Percentiles rank a stretch among this genome's conserved stretches.
These are phyloP conservation scores for Brachystomella parvula DNA, from an alignment of 1,140 invertebrate species.

Conservation along the genomic window DNA sequence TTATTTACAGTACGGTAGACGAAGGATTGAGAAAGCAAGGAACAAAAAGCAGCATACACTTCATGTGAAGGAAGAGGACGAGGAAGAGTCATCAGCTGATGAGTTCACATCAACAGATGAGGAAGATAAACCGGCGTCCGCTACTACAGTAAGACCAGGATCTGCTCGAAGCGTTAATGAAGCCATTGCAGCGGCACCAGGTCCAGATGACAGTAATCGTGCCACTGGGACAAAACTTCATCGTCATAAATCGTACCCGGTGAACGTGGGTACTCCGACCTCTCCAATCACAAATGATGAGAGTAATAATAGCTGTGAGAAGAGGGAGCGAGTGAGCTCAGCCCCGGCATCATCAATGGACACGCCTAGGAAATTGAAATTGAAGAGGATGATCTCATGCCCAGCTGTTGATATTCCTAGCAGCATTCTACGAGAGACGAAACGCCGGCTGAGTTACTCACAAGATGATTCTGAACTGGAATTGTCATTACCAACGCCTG, in stretches of 20 bases:
- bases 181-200: background rate
- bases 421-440: no score
- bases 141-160: background rate
- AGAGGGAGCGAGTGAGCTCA: no score
- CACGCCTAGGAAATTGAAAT: no score
- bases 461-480: no score
- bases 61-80: background rate
- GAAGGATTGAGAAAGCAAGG: background rate
- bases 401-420: no score
- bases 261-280: no score
- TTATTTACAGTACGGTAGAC: background rate
- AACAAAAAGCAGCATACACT: background rate
- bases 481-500: background rate
- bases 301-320: no score
- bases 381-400: no score
- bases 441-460: no score
- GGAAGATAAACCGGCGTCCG: background rate
- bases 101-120: background rate
- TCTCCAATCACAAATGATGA: no score
- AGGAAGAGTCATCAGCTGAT: background rate
- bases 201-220: background rate
- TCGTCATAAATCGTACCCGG: background rate
- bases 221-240: background rate
- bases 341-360: no score
- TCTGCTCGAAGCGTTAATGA: background rate